Evolutionary conservation across 1,140 invertebrate species (phyloP).

Genomic region (Melanaphis sacchari): DNA sequence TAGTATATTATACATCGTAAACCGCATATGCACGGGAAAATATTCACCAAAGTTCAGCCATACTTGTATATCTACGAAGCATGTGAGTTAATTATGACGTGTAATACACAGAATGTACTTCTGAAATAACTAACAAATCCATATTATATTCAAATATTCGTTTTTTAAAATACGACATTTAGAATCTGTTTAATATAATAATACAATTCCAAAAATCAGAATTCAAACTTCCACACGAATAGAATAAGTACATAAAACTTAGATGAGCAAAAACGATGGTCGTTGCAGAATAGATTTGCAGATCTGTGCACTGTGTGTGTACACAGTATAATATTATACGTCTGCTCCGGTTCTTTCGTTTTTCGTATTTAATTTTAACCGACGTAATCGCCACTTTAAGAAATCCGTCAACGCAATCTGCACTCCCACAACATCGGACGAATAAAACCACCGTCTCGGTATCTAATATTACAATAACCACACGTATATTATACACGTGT

Average conservation of each 20-base stretch:
- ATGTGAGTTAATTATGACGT: no score
- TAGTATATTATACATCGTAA: neutral
- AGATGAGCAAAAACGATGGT: neutral
- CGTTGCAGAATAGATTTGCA: neutral
- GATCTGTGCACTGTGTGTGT: no score
- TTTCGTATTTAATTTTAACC: slow-evolving; percentile 28
- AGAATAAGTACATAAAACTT: neutral
- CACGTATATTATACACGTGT: neutral
- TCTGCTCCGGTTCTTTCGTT: neutral
- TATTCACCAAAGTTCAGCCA: neutral
- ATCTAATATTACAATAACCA: neutral
- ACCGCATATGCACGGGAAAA: neutral
- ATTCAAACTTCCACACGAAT: no score
- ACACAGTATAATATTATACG: neutral
- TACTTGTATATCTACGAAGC: neutral
- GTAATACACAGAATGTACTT: no score
- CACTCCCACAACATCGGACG: neutral
- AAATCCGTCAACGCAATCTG: slow-evolving; percentile 30
- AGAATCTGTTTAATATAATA: no score
- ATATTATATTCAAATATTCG: no score
- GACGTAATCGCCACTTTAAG: neutral
- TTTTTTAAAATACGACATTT: no score
- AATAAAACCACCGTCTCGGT: neutral
- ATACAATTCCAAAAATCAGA: no score
- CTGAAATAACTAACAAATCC: no score